A percentile compares a stretch with the other conserved stretches of the same genome.
Conservation (phyloP, 2,888 invertebrate genomes). For the Xestia ashworthii region DNA sequence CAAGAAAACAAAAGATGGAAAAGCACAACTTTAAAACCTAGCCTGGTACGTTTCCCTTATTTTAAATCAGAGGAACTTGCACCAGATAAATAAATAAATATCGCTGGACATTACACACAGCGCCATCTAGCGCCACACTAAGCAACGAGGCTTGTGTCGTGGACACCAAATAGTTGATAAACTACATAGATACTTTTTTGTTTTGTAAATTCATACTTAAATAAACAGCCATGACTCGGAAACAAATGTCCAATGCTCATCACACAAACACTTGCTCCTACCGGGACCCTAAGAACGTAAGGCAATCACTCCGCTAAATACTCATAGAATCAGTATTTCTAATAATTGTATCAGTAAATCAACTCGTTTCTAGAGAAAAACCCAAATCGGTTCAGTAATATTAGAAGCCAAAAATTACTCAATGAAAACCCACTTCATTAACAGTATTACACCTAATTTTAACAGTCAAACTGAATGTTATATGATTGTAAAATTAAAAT, state of each 20-base stretch:
- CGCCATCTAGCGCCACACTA: too few relatives aligned
- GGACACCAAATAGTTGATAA: too few relatives aligned
- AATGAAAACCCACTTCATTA: slow-evolving; percentile 12
- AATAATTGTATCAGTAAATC: background rate
- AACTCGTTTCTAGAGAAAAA: background rate
- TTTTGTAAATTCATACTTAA: too few relatives aligned
- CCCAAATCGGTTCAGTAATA: background rate
- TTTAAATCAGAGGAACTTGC: background rate
- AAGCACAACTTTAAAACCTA: background rate
- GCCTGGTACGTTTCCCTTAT: background rate
- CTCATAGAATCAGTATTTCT: background rate
- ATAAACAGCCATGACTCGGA: too few relatives aligned
- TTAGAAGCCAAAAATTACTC: background rate
- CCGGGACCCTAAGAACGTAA: too few relatives aligned
- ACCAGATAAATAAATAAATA: too few relatives aligned
- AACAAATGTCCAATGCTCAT: too few relatives aligned
- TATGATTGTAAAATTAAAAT: slow-evolving; percentile 31
- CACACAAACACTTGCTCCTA: too few relatives aligned
- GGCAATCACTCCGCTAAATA: too few relatives aligned
- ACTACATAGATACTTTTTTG: too few relatives aligned
- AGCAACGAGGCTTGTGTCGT: too few relatives aligned
- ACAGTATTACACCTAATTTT: slow-evolving; percentile 15
- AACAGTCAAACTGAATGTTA: slow-evolving; percentile 21
- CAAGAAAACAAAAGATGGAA: background rate
- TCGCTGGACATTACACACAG: too few relatives aligned